These are phyloP conservation scores for Sphecodes monilicornis DNA, from an alignment of 2,888 invertebrate species.

Conservation along the genomic window DNA sequence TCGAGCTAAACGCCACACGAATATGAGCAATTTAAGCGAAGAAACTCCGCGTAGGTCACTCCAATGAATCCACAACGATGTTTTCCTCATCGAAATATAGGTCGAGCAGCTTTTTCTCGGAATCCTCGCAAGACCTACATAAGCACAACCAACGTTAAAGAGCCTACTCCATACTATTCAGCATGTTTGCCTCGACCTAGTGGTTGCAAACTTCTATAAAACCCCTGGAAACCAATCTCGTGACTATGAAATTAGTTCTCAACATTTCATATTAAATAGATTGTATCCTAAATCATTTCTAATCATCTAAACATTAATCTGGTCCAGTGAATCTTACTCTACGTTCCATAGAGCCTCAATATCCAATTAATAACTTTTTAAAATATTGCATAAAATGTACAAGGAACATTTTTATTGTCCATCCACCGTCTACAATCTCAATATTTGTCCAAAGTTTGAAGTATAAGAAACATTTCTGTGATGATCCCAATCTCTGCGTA, in stretches of 20 bases:
- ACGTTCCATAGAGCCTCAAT: too few species aligned
- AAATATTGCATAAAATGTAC: too few species aligned
- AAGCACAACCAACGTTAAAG: constrained; percentile 38
- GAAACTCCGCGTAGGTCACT: constrained; percentile 25
- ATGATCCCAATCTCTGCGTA: too few species aligned
- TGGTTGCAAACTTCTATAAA: background rate
- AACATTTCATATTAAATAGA: background rate
- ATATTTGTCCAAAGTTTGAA: too few species aligned
- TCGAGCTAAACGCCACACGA: background rate
- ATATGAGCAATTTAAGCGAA: background rate
- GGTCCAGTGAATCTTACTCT: too few species aligned
- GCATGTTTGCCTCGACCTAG: constrained; percentile 7
- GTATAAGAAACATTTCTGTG: too few species aligned
- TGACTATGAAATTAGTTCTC: background rate
- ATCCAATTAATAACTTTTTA: too few species aligned
- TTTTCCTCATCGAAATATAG: constrained; percentile 63
- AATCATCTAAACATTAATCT: too few species aligned
- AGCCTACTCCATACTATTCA: constrained; percentile 33
- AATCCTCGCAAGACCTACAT: constrained; percentile 53
- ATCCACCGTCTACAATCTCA: too few species aligned
- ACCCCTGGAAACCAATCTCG: background rate
- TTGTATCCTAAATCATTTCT: background rate
- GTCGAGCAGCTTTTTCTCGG: constrained; percentile 62
- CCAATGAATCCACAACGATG: constrained; percentile 50
- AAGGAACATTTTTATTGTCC: too few species aligned